These are phyloP conservation scores for Dinomys branickii DNA, from an alignment of 2,113 vertebrate genomes.

Conservation along the genomic window DNA sequence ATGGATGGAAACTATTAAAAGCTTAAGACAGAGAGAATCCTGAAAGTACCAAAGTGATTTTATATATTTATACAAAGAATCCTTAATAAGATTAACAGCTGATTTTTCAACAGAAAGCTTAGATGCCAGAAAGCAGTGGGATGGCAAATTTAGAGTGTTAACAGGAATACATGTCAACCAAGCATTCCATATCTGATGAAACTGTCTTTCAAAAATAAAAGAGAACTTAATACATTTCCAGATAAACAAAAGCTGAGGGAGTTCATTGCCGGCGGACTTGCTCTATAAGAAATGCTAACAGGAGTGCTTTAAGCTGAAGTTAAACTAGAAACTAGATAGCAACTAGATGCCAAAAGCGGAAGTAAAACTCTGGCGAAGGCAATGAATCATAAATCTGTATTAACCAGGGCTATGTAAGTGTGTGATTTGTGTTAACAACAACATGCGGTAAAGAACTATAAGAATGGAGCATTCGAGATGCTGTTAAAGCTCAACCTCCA, in stretches of 20 bases:
- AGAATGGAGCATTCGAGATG: background rate
- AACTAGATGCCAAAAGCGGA: background rate
- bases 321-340: background rate
- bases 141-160: background rate
- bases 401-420: background rate
- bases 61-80: background rate
- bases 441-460: background rate
- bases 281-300: background rate
- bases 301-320: background rate
- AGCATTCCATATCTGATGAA: background rate
- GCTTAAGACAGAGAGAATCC: background rate
- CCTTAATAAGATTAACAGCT: background rate
- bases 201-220: background rate
- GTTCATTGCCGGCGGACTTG: background rate
- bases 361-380: background rate
- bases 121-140: background rate
- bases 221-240: background rate
- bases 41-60: background rate
- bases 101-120: background rate
- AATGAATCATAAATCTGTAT: background rate
- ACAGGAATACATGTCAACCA: background rate
- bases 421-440: background rate
- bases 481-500: background rate
- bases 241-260: constrained; percentile 4
- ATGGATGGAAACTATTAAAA: background rate